Conservation (phyloP, 1,140 invertebrate species). For the Aphaenogaster ashmeadi region DNA sequence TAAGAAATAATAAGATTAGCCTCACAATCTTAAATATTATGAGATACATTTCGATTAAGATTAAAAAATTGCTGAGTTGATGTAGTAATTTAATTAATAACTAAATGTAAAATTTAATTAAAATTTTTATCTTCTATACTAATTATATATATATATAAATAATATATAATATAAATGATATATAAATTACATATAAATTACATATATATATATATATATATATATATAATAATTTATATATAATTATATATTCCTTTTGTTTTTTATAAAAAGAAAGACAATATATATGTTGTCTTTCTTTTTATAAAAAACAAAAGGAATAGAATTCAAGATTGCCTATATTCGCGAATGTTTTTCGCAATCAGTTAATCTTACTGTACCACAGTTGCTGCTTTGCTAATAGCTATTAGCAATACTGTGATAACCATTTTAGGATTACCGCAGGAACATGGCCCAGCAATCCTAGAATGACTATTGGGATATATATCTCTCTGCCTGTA, state of each 20-base stretch:
- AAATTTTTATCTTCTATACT: background rate
- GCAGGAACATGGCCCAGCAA: background rate
- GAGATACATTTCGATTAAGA: background rate
- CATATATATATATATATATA: too few relatives aligned
- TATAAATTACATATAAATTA: background rate
- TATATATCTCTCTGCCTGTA: background rate
- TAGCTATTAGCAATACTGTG: slow-evolving; percentile 22
- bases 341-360: background rate
- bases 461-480: slow-evolving; percentile 15
- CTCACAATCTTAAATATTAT: background rate
- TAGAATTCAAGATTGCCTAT: background rate
- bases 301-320: background rate
- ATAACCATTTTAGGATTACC: slow-evolving; percentile 31
- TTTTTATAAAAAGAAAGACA: background rate
- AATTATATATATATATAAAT: background rate
- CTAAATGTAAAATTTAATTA: background rate
- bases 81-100: slow-evolving; percentile 6
- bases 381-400: background rate
- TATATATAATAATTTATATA: background rate
- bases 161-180: background rate
- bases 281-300: background rate
- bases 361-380: background rate
- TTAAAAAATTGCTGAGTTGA: background rate
- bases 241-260: background rate
- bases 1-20: background rate